Conservation (phyloP, 2,888 invertebrate genomes). For the Automeris io region DNA sequence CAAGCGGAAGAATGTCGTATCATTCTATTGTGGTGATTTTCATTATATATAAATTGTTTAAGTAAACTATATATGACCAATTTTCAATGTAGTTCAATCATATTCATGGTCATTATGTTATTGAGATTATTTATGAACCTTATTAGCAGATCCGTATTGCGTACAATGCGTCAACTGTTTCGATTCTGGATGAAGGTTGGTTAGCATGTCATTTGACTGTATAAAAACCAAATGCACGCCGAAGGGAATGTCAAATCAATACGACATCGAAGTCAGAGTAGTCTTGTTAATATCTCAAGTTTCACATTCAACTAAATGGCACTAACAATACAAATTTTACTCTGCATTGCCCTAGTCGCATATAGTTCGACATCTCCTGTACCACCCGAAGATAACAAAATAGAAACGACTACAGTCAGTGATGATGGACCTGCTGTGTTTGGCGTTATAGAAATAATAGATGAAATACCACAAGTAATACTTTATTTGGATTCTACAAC, state of each 20-base stretch:
- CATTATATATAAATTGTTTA: slow-evolving; percentile 22
- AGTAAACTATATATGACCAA: slow-evolving; percentile 35
- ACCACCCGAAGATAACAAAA: slow-evolving; percentile 22
- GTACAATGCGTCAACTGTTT: slow-evolving; percentile 55
- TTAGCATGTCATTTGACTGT: slow-evolving; percentile 53
- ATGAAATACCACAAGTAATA: slow-evolving; percentile 42
- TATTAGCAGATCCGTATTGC: slow-evolving; percentile 35
- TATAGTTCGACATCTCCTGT: slow-evolving; percentile 39
- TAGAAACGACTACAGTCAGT: slow-evolving; percentile 22
- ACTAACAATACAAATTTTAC: slow-evolving; percentile 40
- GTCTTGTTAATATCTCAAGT: slow-evolving; percentile 12
- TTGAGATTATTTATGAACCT: slow-evolving; percentile 53
- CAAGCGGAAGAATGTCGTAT: slow-evolving; percentile 27
- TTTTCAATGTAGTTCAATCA: slow-evolving; percentile 46
- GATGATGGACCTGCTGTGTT: slow-evolving; percentile 27
- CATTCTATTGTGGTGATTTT: slow-evolving; percentile 18
- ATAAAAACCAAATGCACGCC: slow-evolving; percentile 46
- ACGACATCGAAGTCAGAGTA: slow-evolving; percentile 18
- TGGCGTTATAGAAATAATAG: slow-evolving; percentile 44
- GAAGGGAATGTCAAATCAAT: slow-evolving; percentile 23
- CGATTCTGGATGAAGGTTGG: slow-evolving; percentile 46
- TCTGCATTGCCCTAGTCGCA: slow-evolving; percentile 42
- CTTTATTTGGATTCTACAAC: slow-evolving; percentile 28
- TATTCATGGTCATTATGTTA: slow-evolving; percentile 66
- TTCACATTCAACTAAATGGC: slow-evolving; percentile 41